Percentiles rank a stretch among this genome's conserved stretches.
Evolutionary conservation across 2,888 invertebrate species (phyloP).

Genomic region (Agelastica alni): DNA sequence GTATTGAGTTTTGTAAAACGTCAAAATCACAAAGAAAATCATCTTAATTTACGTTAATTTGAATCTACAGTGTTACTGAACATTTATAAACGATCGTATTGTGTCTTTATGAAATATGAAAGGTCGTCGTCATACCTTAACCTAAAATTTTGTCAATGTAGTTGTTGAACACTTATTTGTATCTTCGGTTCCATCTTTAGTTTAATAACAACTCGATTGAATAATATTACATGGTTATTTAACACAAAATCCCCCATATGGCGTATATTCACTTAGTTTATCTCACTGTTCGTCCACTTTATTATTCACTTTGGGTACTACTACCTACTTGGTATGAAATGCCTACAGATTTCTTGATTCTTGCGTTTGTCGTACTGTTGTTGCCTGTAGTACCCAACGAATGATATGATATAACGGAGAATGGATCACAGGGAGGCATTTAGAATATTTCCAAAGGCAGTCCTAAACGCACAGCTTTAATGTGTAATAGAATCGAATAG

Average conservation of each 20-base stretch:
- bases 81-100: no score
- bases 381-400: conserved; percentile 23
- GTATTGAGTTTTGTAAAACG: no score
- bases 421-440: conserved; percentile 23
- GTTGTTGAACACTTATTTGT: no score
- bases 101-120: no score
- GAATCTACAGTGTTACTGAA: no score
- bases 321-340: conserved; percentile 26
- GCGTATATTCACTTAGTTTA: conserved; percentile 15
- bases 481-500: no score
- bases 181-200: conserved; percentile 10
- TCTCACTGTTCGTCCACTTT: conserved; percentile 22
- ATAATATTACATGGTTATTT: neutral
- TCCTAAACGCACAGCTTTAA: no score
- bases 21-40: no score
- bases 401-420: conserved; percentile 27
- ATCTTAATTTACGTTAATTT: no score
- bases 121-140: conserved; percentile 54
- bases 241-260: conserved; percentile 10
- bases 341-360: conserved; percentile 25
- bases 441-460: no score
- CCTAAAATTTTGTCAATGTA: conserved; percentile 40
- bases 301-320: conserved; percentile 25
- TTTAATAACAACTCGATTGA: neutral
- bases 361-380: conserved; percentile 27